Base-by-base conservation (phyloP, 2,113 vertebrate species). In the Sakesphorus luctuosus region DNA sequence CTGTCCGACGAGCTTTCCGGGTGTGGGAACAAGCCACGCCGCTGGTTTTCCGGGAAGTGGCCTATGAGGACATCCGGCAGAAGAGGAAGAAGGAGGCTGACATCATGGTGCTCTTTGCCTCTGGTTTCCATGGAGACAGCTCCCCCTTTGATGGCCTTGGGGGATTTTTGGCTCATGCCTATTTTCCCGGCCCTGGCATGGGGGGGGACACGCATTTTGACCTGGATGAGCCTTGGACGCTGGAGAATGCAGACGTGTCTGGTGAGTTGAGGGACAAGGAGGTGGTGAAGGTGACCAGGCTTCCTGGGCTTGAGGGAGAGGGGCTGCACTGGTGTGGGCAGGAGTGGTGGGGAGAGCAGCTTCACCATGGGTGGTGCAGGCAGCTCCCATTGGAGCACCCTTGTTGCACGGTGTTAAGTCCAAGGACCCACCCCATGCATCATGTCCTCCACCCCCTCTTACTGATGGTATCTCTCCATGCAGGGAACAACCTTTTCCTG, bases 131-230 rank as follows among this genome's bases (percentile, higher is more conserved):
- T 2, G 99, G 99, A 2, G 99, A 99, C 96, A 99, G 99, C 98
- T 99, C 99, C 8, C 98, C 99, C 13, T 99, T 99, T 16, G 99
- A 99, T 1, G 99, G 99, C 2, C 94, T 98, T 0, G 99, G 99
- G 14, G 99, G 99, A 15, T 99, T 99, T 38, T 97, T 99, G 96
- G 99, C 99, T 36, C 99, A 99, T 0, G 99, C 99, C 47, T 99
- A 98, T 93, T 99, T 99, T 93, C 99, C 99, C 0, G 99, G 99
- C 47, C 98, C 99, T 1, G 99, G 99, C 28, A 98, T 99, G 96
- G 99, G 99, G 2, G 99, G 99, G 2, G 99, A 99, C 84, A 99
- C 98, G 0, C 99, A 99, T 94, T 99, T 99, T 0, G 99, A 99
- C 85, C 98, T 98, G 4, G 99, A 99, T 49, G 99, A 99, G 91